phyloP scores from a whole-genome alignment of 2,888 invertebrate genomes.

The Pteria penguin region DNA sequence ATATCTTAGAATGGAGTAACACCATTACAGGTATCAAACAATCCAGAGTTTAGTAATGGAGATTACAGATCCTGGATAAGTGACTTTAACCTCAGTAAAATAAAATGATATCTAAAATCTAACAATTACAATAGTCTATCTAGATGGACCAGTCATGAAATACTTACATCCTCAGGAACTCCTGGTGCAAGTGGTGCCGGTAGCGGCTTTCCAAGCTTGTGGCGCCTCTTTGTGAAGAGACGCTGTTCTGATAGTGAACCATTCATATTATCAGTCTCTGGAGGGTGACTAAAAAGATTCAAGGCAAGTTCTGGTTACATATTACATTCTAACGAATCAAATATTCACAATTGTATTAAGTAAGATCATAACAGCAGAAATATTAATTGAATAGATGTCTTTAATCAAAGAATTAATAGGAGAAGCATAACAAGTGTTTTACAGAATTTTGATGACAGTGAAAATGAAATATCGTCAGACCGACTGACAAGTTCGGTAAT shows the following conservation, averaged over 20 bases:
- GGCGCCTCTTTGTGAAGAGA: slow-evolving; percentile 47
- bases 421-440: no score
- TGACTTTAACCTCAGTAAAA: no score
- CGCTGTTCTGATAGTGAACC: slow-evolving; percentile 11
- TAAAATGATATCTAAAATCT: no score
- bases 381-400: neutral
- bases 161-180: slow-evolving; percentile 75
- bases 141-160: neutral
- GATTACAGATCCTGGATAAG: no score
- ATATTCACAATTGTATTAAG: neutral
- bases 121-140: neutral
- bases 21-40: no score
- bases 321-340: neutral
- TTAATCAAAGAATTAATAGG: no score
- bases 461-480: no score
- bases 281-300: neutral
- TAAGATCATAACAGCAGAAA: neutral
- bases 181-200: slow-evolving; percentile 66
- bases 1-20: no score
- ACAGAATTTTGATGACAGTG: no score
- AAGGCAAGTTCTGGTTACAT: neutral
- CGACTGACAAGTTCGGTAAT: no score
- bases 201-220: slow-evolving; percentile 44
- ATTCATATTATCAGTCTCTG: neutral
- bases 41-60: no score